Base-by-base conservation (phyloP, 2,113 vertebrate genomes). In the Suncus etruscus region DNA sequence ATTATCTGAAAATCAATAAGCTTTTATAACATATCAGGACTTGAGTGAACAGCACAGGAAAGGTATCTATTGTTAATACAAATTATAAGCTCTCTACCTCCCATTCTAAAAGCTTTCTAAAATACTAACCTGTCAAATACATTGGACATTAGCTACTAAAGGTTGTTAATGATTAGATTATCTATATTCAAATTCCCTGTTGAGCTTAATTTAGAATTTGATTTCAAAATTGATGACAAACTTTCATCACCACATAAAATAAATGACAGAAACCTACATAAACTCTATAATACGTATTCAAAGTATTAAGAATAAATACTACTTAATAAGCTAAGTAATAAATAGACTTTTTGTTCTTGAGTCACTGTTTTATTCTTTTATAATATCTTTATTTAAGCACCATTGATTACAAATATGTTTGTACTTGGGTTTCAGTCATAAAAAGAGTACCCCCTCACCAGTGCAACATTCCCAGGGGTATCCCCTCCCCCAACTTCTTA, bases 1-100 rank as follows among this genome's bases (percentile, higher is more conserved):
- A 95, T 87, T 48, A 91, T 54, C 69, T 84, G 10, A 48, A 79
- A 94, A 58, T 94, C 84, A 68, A 88, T 95, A 94, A 76, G 72
- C 20, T 91, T 89, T 92, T 87, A 94, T 14, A 89, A 25, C 51
- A 79, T 54, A 85, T 68, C 76, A 79, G 29, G 83, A 61, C 81
- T 72, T 89, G 39, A 92, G 61, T 85, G 89, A 94, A 68, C 0
- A 72, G 65, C 48, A 54, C 51, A 87, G 39, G 66, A 89, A 92
- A 90, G 47, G 45, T 86, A 72, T 90, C 81, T 82, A 77, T 51
- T 91, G 65, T 91, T 95, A 91, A 89, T 77, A 81, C 14, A 93
- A 94, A 89, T 73, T 70, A 70, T 1, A 93, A 89, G 66, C 27
- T 89, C 73, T 22, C 66, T n/a, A 91, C 82, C 29, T 94, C 61